Conservation (phyloP, 2,888 invertebrate genomes). For the Disparrhopalites patrizii region DNA sequence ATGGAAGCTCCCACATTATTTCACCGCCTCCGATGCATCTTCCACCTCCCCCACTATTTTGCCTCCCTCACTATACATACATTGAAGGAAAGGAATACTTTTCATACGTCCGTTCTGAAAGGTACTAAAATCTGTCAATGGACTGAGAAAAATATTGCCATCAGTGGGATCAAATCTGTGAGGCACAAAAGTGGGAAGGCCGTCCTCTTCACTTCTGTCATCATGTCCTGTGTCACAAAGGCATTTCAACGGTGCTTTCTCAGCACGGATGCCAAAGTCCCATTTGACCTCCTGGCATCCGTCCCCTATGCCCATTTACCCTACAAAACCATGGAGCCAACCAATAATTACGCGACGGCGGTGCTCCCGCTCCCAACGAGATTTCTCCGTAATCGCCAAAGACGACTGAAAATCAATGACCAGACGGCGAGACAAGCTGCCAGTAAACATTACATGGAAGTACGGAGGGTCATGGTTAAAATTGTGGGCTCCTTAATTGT, state of each 20-base stretch:
- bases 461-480: conserved; percentile 27
- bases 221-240: conserved; percentile 34
- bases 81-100: conserved; percentile 35
- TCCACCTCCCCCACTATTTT: conserved; percentile 37
- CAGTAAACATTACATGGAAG: background rate
- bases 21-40: background rate
- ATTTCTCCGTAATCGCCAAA: conserved; percentile 6
- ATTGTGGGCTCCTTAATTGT: conserved; percentile 40
- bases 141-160: conserved; percentile 31
- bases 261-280: conserved; percentile 34
- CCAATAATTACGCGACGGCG: conserved; percentile 38
- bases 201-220: conserved; percentile 32
- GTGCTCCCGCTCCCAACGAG: conserved; percentile 37
- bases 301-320: conserved; percentile 40
- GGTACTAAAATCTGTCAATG: conserved; percentile 37
- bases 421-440: background rate
- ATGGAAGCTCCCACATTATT: background rate
- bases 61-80: conserved; percentile 35
- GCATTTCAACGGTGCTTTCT: conserved; percentile 36
- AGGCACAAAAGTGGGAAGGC: conserved; percentile 19
- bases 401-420: conserved; percentile 2
- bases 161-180: conserved; percentile 37
- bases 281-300: conserved; percentile 35
- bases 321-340: conserved; percentile 35
- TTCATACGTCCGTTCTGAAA: conserved; percentile 33